Evolutionary conservation across 2,888 invertebrate genomes (phyloP), one percentile per base, ranked within the genome.

Genomic region (Alloplasta piceator): DNA sequence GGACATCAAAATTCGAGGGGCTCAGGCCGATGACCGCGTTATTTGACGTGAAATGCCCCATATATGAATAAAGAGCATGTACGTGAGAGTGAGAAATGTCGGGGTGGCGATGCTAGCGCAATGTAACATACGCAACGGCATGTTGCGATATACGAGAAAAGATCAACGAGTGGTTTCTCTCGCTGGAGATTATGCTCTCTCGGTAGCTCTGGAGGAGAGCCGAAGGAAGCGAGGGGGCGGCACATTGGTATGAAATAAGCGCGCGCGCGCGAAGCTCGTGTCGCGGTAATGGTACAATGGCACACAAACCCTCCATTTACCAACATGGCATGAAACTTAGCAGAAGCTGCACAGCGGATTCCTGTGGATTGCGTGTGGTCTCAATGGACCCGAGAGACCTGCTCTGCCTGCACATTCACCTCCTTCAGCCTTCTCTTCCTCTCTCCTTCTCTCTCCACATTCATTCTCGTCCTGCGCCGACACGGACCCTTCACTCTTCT

Each of bases 231-330:
- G 80, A 82, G 80, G 82, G 82, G 82, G 80, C 80, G 82, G 72
- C 63, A 52, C 48, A 61, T 50, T 39, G 79, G 75, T 76, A 81
- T 78, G 82, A 83, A 83, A 83, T 78, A 83, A 84, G 83, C 78
- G 75, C 77, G 83, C 78, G 75, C 77, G 80, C 77, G 81, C 78
- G 78, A 73, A 63, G 72, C 75, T 76, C 80, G 78, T 85, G 84
- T 85, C 83, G 77, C 77, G 76, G 78, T 84, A 85, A 85, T 85
- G 83, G 84, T 79, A 82, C 80, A 80, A 83, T 85, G 77, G 74
- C 81, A 81, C 26, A 26, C 78, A 82, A 83, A 78, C 76, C 68
- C 76, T 55, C 80, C 12, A 26, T 70, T 58, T 70, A 58, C 41
- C 70, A 26, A 26, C 48, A 12, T 48, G 48, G 48, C 46, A 41